Evolutionary conservation across 2,888 invertebrate genomes (phyloP), one percentile per base, ranked within the genome.

Genomic region (Junonia oenone): DNA sequence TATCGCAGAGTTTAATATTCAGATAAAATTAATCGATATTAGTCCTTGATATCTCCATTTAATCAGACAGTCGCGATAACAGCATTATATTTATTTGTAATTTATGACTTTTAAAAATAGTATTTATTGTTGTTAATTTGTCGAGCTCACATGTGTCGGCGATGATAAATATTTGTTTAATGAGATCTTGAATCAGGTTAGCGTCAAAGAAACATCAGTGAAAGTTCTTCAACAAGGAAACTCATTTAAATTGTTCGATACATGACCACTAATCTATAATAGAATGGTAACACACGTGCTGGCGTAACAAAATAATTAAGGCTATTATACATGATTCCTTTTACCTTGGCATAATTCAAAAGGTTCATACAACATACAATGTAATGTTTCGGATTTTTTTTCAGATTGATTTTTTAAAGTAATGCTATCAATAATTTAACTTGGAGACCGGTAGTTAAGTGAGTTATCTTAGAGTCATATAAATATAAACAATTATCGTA

Each of bases 131-230:
- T 61, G 66, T 65, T 72, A 72, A 72, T 60, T 47, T 45, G 45
- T 37, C 31, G 45, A 51, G 48, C 50, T 55, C 35, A 51, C 33
- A 11, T 11, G 58, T 62, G 61, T 59, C 56, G 55, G 27, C 63
- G 15, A 37, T 15, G 37, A 37, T 37, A 14, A 73, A 78, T 76
- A 79, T 78, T 77, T 71, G 65, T 69, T 71, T 83, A 83, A 83
- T 78, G 81, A 84, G 77, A 75, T 67, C 22, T 43, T 43, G n/a
- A 43, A 11, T 65, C 69, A 71, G 64, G 64, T 66, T 69, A 77
- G 76, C 76, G 82, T 81, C 81, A 76, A 81, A 80, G 81, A 74
- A 72, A 73, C 68, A 72, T 66, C 69, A 70, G 80, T 73, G 76
- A 76, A 81, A 77, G 74, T 69, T 64, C 55, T 62, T 66, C 67